These are phyloP conservation scores for Chaetops frenatus DNA, from an alignment of 2,113 vertebrate species.

Conservation along the genomic window DNA sequence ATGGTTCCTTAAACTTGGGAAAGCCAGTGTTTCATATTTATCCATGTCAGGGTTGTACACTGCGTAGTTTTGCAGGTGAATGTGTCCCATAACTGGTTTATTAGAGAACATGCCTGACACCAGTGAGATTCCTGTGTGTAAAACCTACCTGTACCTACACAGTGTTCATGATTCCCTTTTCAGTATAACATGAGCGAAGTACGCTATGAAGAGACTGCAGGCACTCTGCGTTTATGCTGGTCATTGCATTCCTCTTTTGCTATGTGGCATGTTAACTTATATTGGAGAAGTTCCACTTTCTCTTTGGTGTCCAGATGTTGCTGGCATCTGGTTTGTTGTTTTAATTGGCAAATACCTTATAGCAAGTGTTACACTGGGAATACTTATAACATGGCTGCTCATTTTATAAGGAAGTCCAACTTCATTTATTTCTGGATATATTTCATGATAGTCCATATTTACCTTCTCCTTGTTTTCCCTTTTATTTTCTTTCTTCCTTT, in stretches of 20 bases:
- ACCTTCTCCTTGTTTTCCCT: not conserved
- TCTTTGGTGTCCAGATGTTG: constrained; percentile 16
- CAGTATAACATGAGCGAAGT: not conserved
- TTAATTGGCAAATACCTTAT: not conserved
- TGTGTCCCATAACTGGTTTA: not conserved
- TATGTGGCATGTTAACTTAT: not conserved
- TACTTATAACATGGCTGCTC: not conserved
- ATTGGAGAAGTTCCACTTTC: not conserved
- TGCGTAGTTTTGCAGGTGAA: not conserved
- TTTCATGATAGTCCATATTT: not conserved
- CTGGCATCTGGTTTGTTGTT: constrained; percentile 9
- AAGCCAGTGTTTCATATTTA: not conserved
- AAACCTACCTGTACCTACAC: not conserved
- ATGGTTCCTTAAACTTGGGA: not conserved
- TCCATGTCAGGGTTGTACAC: not conserved
- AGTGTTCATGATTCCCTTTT: not conserved
- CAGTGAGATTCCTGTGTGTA: not conserved
- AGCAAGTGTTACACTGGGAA: not conserved
- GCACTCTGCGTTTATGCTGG: not conserved
- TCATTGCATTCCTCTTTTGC: not conserved
- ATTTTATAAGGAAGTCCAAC: not conserved
- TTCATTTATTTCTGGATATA: not conserved
- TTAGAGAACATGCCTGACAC: not conserved
- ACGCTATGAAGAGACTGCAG: not conserved
- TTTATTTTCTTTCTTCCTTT: not conserved